phyloP scores from a whole-genome alignment of 35 echinoderm and acorn worm species.

The Holothuria glaberrima region DNA sequence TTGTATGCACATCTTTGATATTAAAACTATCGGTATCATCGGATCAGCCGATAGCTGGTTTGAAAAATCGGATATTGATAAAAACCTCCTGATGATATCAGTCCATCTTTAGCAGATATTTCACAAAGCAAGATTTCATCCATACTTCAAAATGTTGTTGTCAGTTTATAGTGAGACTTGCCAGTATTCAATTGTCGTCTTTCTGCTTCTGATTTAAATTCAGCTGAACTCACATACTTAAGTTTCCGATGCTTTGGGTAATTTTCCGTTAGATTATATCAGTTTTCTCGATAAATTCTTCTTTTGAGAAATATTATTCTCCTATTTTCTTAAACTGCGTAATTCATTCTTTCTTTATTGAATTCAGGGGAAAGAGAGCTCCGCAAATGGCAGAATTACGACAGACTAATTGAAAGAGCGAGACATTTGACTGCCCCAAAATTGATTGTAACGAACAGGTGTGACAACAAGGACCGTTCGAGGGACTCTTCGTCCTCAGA shows the following conservation, averaged over 20 bases:
- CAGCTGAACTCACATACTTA: background rate
- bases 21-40: too few species aligned
- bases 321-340: slow-evolving; percentile 17
- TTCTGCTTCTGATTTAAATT: too few species aligned
- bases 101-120: too few species aligned
- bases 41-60: too few species aligned
- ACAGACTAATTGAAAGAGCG: slow-evolving; percentile 46
- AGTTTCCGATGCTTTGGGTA: slow-evolving; percentile 21
- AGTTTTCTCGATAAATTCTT: slow-evolving; percentile 54
- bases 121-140: too few species aligned
- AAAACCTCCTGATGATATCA: too few species aligned
- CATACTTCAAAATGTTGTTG: too few species aligned
- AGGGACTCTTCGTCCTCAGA: background rate
- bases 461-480: slow-evolving; percentile 33
- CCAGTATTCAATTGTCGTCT: too few species aligned
- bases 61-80: too few species aligned
- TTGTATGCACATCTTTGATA: too few species aligned
- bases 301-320: slow-evolving; percentile 54
- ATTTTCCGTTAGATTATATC: slow-evolving; percentile 43
- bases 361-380: slow-evolving; percentile 33
- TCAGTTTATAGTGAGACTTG: too few species aligned
- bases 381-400: slow-evolving; percentile 53
- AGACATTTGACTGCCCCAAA: slow-evolving; percentile 47
- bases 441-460: slow-evolving; percentile 68
- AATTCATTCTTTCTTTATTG: slow-evolving; percentile 52